Base-by-base conservation (phyloP, 2,888 invertebrate species). In the Zele albiditarsus region DNA sequence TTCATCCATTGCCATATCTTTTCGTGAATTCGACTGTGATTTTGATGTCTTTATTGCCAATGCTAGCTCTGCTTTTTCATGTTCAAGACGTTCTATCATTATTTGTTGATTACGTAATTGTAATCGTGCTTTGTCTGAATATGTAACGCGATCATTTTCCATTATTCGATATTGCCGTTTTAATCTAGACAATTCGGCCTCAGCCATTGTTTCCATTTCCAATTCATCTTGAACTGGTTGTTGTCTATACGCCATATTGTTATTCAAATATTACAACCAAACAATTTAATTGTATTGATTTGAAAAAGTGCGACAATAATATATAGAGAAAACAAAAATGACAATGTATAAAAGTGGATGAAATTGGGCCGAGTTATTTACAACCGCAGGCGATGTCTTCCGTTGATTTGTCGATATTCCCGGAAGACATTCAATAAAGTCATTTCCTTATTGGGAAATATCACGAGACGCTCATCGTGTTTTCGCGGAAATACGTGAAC, bases 91-190 rank as follows among this genome's bases (percentile, higher is more conserved):
- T 27, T 89, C 89, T 78, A 94, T 92, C 80, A 93, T 91, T 83
- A 91, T 92, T 81, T 92, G 90, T 86, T 94, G 93, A 86, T 92
- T 92, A 70, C 92, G 90, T 28, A 94, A 89, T 77, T 93, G 92
- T 6, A 93, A 92, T 81, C 93, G 93, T 28, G 93, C 93, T 84
- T 95, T 94, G 84, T 93, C 94, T 71, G 92, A 92, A 84, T 95
- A 95, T 0, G 93, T 92, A 14, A 92, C 91, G 1, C 95, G 91
- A 87, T 96, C 95, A 77, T 94, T 93, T 87, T 96, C 95, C 95
- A 96, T 95, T 81, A 95, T 94, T 23, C 95, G 91, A 86, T 94
- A 94, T 91, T 95, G 96, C 84, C 96, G 91, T 82, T 95, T 95
- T 58, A 97, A 89, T 79, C 96, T 93, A 23, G 93, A 91, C 83